A percentile compares a stretch with the other conserved stretches of the same genome.
phyloP scores from a whole-genome alignment of 2,888 invertebrate genomes.

The Drosophila imparisetae region DNA sequence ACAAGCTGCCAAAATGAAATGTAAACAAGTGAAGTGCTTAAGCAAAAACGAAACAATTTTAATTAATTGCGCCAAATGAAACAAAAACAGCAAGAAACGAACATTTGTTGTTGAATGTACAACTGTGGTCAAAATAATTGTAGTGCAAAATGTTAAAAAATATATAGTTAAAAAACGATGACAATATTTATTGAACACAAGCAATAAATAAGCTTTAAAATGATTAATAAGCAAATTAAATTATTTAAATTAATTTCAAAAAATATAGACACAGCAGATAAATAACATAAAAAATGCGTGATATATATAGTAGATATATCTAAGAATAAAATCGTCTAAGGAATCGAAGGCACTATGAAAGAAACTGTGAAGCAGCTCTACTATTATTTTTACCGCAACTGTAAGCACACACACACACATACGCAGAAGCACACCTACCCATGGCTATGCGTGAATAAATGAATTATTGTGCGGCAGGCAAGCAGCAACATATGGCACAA shows the following conservation, averaged over 20 bases:
- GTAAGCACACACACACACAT: conserved; percentile 25
- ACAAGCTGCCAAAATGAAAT: conserved; percentile 43
- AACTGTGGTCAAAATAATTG: background rate
- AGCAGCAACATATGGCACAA: conserved; percentile 43
- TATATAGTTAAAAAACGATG: background rate
- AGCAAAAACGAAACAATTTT: conserved; percentile 46
- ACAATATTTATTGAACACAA: background rate
- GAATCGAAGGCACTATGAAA: background rate
- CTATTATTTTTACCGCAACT: conserved; percentile 9
- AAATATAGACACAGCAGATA: too few species aligned
- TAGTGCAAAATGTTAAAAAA: background rate
- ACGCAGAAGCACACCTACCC: conserved; percentile 1
- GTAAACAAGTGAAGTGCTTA: conserved; percentile 45
- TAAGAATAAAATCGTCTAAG: background rate
- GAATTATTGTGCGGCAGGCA: conserved; percentile 40
- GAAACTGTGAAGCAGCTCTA: background rate
- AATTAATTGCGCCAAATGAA: conserved; percentile 61
- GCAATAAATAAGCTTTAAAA: background rate
- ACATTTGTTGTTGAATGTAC: background rate
- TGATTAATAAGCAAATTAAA: background rate
- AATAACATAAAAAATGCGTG: too few species aligned
- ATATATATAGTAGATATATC: background rate
- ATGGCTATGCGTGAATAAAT: conserved; percentile 30
- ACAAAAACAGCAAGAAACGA: conserved; percentile 11
- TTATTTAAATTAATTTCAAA: background rate